Conservation (phyloP, 2,797 vertebrate species). For the Xenopus petersii region DNA sequence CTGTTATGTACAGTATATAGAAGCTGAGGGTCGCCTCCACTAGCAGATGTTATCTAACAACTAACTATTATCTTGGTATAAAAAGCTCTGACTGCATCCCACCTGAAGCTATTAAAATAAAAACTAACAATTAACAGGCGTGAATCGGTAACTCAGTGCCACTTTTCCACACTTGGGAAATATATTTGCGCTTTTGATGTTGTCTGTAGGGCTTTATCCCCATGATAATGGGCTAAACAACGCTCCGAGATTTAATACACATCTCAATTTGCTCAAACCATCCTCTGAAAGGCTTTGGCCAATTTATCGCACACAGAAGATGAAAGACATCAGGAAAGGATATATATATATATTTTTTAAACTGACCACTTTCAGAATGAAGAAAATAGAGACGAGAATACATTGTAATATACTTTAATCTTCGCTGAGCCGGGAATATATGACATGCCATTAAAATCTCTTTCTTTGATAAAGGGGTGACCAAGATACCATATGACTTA, state of each 20-base stretch:
- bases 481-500: conserved; percentile 79
- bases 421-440: conserved; percentile 86
- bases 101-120: conserved; percentile 69
- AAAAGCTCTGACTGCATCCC: conserved; percentile 37
- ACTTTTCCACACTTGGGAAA: conserved; percentile 87
- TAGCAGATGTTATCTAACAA: conserved; percentile 23
- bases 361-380: conserved; percentile 95
- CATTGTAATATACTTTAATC: conserved; percentile 98
- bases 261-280: conserved; percentile 87
- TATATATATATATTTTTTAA: conserved; percentile 67
- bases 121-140: conserved; percentile 90
- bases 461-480: conserved; percentile 97
- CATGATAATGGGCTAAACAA: conserved; percentile 90
- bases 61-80: conserved; percentile 41
- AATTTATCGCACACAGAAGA: conserved; percentile 87
- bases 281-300: conserved; percentile 88
- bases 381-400: conserved; percentile 93
- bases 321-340: conserved; percentile 77
- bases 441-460: conserved; percentile 94
- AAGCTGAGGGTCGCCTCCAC: conserved; percentile 6
- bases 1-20: not conserved
- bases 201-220: conserved; percentile 83
- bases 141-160: conserved; percentile 80
- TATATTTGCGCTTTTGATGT: conserved; percentile 98
- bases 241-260: conserved; percentile 84